Evolutionary conservation across 2,797 vertebrate species (phyloP), one percentile per base, ranked within the genome.

Genomic region (Triplophysa yarkandensis): DNA sequence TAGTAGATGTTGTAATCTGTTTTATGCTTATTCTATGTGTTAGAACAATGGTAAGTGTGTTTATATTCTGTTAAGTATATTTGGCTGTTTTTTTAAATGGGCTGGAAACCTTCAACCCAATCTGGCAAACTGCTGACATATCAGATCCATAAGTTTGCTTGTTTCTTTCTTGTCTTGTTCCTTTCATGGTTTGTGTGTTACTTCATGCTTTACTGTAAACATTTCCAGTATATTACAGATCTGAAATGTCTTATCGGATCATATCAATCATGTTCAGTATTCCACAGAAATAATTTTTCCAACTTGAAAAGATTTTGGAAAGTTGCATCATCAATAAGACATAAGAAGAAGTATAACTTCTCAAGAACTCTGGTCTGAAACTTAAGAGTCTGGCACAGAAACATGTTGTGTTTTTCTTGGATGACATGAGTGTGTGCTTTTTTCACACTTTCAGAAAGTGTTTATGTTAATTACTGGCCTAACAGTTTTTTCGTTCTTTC

Each of bases 401-500:
- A 32, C 3, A 32, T 14, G 10, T 28, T 27, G 13, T 7, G 14
- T 28, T 28, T 28, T 16, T 25, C 7, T 54, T 39, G 8, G 4
- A n/a, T 27, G 9, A 23, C 17, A 7, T 27, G 16, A 43, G 34
- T 41, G 23, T 30, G 44, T 65, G 28, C 14, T 16, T 50, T n/a
- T n/a, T 58, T 58, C 55, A 32, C 55, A 34, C n/a, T 66, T 65
- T 44, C n/a, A 50, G 11, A 21, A 48, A 30, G 10, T 48, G 27
- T 48, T 48, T 2, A 66, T 32, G n/a, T 43, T 14, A 48, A 27
- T 27, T 39, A 36, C 21, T 25, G 6, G 10, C 10, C 10, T 6
- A 52, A n/a, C 21, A 6, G 1, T 28, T 64, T 57, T 57, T 14
- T n/a, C 4, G 1, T 28, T 14, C 3, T 28, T 32, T 65, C 1